These are phyloP conservation scores for Cephalotes varians DNA, from an alignment of 2,888 invertebrate genomes.

Conservation along the genomic window DNA sequence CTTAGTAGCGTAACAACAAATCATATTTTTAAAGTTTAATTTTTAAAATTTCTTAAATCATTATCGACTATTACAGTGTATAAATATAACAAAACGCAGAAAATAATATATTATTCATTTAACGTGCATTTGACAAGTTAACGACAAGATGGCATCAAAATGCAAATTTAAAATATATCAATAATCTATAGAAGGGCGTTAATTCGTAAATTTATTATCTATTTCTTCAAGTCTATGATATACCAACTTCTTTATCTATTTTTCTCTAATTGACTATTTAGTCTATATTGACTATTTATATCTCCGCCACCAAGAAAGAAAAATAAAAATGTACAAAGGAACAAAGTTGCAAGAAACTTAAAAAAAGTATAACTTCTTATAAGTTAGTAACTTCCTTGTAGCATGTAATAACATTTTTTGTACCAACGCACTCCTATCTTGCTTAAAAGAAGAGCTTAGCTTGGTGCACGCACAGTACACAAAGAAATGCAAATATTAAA, in stretches of 20 bases:
- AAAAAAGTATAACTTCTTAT: constrained; percentile 5
- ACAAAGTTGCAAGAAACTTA: neutral
- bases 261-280: neutral
- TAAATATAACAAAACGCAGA: neutral
- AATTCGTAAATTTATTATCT: neutral
- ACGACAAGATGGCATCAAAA: neutral
- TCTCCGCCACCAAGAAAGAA: neutral
- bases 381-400: neutral
- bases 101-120: neutral
- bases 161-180: neutral
- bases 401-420: neutral
- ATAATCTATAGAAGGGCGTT: neutral
- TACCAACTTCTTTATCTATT: neutral
- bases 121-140: neutral
- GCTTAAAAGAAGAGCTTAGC: neutral
- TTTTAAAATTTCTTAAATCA: neutral
- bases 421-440: neutral
- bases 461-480: neutral
- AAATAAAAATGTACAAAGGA: neutral
- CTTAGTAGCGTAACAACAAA: neutral
- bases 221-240: neutral
- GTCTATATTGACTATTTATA: too few species aligned
- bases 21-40: neutral
- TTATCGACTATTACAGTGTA: neutral
- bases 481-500: neutral